phyloP scores from a whole-genome alignment of 92 coral and sea anemone genomes.

The Actinernus sp. region DNA sequence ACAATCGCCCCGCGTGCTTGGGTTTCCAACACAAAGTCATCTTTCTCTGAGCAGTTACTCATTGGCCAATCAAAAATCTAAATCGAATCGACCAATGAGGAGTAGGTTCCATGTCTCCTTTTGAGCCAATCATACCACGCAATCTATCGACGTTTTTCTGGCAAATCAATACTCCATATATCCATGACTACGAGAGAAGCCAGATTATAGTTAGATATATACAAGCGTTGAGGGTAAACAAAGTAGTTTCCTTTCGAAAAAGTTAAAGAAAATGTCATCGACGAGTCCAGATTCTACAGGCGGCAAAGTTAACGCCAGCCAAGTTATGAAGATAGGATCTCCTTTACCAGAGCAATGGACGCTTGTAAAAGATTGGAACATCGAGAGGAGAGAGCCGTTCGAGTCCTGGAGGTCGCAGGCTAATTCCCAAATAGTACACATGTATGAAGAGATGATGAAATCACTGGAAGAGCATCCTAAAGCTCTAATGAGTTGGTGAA shows the following conservation, averaged over 20 bases:
- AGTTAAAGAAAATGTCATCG: conserved; percentile 25
- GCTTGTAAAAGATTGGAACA: conserved; percentile 87
- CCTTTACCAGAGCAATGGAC: conserved; percentile 93
- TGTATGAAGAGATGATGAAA: conserved; percentile 69
- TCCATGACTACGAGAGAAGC: conserved; percentile 35
- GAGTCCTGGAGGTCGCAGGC: conserved; percentile 87
- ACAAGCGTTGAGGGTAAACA: neutral
- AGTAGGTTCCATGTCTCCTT: too few species aligned
- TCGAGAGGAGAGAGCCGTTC: conserved; percentile 75
- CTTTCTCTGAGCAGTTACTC: too few species aligned
- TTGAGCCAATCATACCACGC: neutral
- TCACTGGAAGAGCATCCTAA: conserved; percentile 76
- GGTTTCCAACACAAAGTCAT: conserved; percentile 58
- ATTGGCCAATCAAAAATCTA: conserved; percentile 6
- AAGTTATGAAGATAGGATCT: conserved; percentile 34
- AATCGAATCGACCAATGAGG: too few species aligned
- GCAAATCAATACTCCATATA: conserved; percentile 2
- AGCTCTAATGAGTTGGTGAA: too few species aligned
- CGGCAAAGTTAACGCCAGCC: conserved; percentile 11
- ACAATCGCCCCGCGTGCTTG: conserved; percentile 13
- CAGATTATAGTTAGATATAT: too few species aligned
- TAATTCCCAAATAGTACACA: conserved; percentile 67
- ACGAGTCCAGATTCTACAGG: conserved; percentile 38
- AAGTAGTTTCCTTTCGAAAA: neutral
- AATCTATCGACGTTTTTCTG: conserved; percentile 11